phyloP scores from a whole-genome alignment of 2,113 vertebrate genomes.

The Atractosteus spatula region DNA sequence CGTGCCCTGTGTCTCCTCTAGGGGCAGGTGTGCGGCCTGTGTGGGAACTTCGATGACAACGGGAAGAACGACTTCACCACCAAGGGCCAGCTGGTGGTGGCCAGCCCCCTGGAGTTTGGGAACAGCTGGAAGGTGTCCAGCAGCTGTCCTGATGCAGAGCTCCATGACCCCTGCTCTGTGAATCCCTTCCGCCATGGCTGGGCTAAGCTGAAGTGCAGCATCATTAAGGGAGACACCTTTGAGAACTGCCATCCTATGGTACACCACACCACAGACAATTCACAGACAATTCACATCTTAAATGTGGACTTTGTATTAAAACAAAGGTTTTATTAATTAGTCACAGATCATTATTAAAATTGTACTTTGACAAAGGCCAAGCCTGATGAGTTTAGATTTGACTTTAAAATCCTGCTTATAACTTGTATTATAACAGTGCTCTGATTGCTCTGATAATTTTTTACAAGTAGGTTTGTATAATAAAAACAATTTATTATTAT shows the following conservation, averaged over 20 bases:
- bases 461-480: too few species aligned
- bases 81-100: conserved; percentile 67
- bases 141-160: conserved; percentile 66
- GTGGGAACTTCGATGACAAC: conserved; percentile 86
- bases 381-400: too few species aligned
- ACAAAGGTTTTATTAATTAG: too few species aligned
- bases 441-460: too few species aligned
- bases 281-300: too few species aligned
- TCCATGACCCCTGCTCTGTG: conserved; percentile 57
- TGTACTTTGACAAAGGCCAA: too few species aligned
- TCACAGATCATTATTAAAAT: too few species aligned
- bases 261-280: conserved; percentile 15
- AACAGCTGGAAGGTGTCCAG: conserved; percentile 86
- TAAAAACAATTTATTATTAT: too few species aligned
- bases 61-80: conserved; percentile 86
- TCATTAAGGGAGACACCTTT: conserved; percentile 75
- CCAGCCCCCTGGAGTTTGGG: conserved; percentile 72
- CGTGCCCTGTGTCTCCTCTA: conserved; percentile 31
- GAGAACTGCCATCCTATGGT: conserved; percentile 80
- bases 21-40: conserved; percentile 88
- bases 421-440: too few species aligned
- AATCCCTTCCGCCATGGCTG: conserved; percentile 74
- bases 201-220: conserved; percentile 82
- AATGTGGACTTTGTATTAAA: too few species aligned
- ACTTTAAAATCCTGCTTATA: too few species aligned